A percentile compares a stretch with the other conserved stretches of the same genome.
Conservation (phyloP, 92 coral and sea anemone species). For the Blastomussa wellsi region DNA sequence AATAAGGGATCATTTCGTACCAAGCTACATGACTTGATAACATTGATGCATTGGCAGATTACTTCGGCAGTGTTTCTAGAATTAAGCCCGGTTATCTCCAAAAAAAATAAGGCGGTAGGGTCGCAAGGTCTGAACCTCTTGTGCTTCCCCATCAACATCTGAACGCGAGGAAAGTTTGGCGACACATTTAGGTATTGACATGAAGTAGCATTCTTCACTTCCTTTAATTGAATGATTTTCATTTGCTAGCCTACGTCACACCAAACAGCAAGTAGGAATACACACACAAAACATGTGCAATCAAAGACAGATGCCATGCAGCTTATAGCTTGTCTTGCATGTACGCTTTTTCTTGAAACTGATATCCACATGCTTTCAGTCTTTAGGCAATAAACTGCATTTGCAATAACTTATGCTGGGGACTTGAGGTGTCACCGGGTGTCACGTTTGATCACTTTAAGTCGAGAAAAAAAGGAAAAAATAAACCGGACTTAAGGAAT, state of each 20-base stretch:
- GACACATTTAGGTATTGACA: neutral
- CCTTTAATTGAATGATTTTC: neutral
- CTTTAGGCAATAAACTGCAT: too few relatives aligned
- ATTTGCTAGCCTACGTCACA: neutral
- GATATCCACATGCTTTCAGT: too few relatives aligned
- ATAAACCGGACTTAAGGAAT: neutral
- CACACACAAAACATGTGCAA: too few relatives aligned
- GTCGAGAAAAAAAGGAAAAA: neutral
- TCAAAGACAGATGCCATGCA: neutral
- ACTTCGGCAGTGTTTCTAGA: neutral
- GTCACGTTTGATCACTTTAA: neutral
- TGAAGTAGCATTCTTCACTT: neutral
- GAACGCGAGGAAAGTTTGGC: neutral
- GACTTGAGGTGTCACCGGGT: neutral
- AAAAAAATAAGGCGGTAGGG: neutral
- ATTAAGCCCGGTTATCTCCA: neutral
- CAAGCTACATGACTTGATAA: neutral
- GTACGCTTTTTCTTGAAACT: neutral
- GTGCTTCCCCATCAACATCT: neutral
- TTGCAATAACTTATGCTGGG: neutral
- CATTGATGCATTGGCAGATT: neutral
- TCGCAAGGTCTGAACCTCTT: neutral
- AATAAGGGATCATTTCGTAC: neutral
- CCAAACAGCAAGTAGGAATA: neutral
- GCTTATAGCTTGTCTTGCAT: neutral